These are phyloP conservation scores for Yponomeuta plumbellus DNA, from an alignment of 2,888 invertebrate species.

Conservation along the genomic window DNA sequence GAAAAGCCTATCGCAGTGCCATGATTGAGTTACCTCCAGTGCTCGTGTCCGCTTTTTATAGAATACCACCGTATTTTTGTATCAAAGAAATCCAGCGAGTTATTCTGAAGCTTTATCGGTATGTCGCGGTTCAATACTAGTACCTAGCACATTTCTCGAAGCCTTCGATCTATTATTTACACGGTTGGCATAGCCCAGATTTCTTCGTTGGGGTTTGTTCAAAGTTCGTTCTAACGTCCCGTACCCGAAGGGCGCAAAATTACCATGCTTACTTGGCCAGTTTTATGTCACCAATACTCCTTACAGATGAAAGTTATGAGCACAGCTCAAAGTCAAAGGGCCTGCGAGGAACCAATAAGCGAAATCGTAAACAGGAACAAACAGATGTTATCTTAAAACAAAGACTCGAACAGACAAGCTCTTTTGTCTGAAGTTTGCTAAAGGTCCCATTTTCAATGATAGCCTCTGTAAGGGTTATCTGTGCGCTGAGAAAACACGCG, in stretches of 20 bases:
- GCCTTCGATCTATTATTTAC: no score
- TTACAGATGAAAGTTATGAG: no score
- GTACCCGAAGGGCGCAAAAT: no score
- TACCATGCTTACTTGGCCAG: no score
- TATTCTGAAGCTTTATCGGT: no score
- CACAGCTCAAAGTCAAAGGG: no score
- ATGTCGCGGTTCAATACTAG: neutral
- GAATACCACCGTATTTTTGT: neutral
- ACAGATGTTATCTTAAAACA: neutral
- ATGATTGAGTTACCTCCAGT: constrained; percentile 7
- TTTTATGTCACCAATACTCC: no score
- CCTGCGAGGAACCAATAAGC: no score
- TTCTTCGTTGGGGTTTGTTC: no score
- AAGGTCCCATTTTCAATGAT: constrained; percentile 3
- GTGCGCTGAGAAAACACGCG: neutral
- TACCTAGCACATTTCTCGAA: neutral
- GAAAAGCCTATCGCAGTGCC: constrained; percentile 13
- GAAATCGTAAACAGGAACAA: neutral
- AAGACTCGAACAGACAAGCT: neutral
- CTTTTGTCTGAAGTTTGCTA: neutral
- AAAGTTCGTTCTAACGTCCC: no score
- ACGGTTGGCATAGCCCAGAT: no score
- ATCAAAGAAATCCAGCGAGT: neutral
- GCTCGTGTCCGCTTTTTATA: constrained; percentile 7
- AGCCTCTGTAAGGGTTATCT: neutral